These are phyloP conservation scores for Hypothenemus hampei DNA, from an alignment of 1,140 invertebrate species.

Conservation along the genomic window DNA sequence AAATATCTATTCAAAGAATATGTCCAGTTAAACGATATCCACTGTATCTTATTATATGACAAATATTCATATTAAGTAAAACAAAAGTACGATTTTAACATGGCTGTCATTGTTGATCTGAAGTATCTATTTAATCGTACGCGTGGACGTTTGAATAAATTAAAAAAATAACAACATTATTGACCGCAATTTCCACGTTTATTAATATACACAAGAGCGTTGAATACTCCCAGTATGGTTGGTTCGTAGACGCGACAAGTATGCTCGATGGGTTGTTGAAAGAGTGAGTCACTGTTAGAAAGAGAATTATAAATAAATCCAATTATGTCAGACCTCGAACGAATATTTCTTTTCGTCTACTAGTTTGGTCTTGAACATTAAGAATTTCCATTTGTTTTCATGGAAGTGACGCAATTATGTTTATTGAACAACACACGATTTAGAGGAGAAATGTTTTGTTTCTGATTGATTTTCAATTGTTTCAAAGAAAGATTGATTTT, in stretches of 20 bases:
- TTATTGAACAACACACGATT: too few relatives aligned
- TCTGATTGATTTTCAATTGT: neutral
- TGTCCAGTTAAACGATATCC: neutral
- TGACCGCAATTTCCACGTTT: slow-evolving; percentile 8
- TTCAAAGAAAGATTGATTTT: neutral
- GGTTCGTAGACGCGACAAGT: slow-evolving; percentile 7
- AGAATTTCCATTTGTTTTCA: too few relatives aligned
- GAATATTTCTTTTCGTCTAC: too few relatives aligned
- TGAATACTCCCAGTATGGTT: slow-evolving; percentile 14
- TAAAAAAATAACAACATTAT: slow-evolving; percentile 8
- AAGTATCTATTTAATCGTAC: neutral
- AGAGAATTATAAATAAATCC: slow-evolving; percentile 7
- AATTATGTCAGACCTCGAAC: too few relatives aligned
- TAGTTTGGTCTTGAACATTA: too few relatives aligned
- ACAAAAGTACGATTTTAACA: neutral
- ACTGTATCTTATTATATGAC: neutral
- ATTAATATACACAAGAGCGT: slow-evolving; percentile 1
- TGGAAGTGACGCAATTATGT: too few relatives aligned
- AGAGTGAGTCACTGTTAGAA: slow-evolving; percentile 3
- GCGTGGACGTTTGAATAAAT: too few relatives aligned
- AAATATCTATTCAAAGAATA: neutral
- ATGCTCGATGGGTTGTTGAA: slow-evolving; percentile 1
- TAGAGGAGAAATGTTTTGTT: neutral
- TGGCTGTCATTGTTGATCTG: neutral
- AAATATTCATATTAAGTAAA: neutral